These are phyloP conservation scores for Cercocebus atys DNA, from an alignment of 2,113 vertebrate genomes.

Conservation along the genomic window DNA sequence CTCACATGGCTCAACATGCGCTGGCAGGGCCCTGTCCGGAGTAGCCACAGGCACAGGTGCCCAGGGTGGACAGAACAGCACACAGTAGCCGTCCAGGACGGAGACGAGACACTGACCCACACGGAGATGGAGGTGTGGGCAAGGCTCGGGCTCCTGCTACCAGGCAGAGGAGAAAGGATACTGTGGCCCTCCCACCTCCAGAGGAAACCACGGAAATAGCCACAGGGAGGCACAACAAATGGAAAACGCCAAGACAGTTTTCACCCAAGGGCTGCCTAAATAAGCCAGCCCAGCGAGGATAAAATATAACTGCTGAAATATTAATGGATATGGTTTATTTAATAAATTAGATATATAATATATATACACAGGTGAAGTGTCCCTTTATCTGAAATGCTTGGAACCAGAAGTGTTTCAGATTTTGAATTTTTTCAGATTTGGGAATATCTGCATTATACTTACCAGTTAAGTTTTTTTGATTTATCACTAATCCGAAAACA, in stretches of 20 bases:
- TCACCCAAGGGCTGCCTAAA: not conserved
- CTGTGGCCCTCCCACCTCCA: accelerated
- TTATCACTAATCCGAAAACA: not conserved
- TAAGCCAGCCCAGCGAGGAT: accelerated
- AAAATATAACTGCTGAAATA: not conserved
- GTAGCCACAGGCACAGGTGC: not conserved
- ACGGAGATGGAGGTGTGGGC: not conserved
- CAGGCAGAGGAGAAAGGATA: no score
- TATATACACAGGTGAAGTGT: not conserved
- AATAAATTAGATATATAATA: not conserved
- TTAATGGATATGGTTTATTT: not conserved
- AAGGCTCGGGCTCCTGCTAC: not conserved
- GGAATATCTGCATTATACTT: not conserved
- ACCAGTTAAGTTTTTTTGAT: not conserved
- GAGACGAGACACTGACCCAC: not conserved
- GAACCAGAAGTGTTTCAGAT: not conserved
- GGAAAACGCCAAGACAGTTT: no score
- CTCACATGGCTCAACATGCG: accelerated
- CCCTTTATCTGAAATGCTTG: not conserved
- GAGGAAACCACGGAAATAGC: not conserved
- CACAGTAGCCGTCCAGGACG: accelerated
- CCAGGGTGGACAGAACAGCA: not conserved
- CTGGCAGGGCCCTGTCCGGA: accelerated
- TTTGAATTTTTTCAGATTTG: not conserved
- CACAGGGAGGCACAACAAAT: not conserved